Percentiles rank a stretch among this genome's conserved stretches.
These are phyloP conservation scores for Zaprionus ghesquierei DNA, from an alignment of 1,140 invertebrate species.

Conservation along the genomic window DNA sequence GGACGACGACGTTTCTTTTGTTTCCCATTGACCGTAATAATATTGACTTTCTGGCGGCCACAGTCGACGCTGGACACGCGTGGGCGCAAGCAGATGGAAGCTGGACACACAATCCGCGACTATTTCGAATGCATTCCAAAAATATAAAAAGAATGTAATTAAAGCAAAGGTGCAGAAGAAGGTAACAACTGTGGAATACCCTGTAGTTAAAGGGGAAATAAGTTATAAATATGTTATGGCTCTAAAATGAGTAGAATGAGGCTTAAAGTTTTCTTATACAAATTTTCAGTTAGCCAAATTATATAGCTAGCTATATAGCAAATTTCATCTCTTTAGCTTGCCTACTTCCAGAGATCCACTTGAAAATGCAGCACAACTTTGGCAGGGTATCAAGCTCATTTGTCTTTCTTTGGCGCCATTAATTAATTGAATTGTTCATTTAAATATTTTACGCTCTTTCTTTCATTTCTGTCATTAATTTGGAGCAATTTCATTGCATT, in stretches of 20 bases:
- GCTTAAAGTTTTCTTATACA: background rate
- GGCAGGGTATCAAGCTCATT: background rate
- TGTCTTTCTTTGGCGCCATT: background rate
- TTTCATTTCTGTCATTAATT: background rate
- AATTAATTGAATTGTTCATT: constrained; percentile 39
- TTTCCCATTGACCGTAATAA: constrained; percentile 52
- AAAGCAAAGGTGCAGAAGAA: background rate
- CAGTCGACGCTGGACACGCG: background rate
- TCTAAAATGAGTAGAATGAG: background rate
- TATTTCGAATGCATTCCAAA: background rate
- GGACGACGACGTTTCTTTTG: constrained; percentile 43
- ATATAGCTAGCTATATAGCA: fast-evolving
- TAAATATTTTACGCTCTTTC: background rate
- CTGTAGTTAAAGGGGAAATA: background rate
- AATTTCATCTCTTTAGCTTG: background rate
- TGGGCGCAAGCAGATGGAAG: background rate
- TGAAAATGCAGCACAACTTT: no score
- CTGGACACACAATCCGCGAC: background rate
- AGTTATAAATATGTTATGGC: background rate
- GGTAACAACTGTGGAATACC: background rate
- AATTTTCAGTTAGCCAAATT: background rate
- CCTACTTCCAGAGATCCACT: background rate
- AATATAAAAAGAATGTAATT: background rate
- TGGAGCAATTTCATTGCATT: background rate
- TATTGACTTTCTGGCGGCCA: constrained; percentile 67